Percentiles rank a stretch among this genome's conserved stretches.
Conservation (phyloP, 2,888 invertebrate species). For the Dicranocentrus wangi region DNA sequence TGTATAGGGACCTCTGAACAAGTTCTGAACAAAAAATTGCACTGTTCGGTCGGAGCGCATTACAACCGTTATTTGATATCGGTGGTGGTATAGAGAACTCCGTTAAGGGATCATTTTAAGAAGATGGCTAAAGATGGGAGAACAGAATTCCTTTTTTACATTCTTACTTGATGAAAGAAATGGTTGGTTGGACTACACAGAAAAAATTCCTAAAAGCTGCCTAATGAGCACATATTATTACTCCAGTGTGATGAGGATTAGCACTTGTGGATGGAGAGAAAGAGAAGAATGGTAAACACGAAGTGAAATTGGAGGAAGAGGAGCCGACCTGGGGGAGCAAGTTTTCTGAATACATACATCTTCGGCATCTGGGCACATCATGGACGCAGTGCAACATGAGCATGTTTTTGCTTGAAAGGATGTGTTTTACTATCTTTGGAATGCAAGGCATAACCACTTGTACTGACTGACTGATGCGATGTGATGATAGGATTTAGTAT, state of each 20-base stretch:
- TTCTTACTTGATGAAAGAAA: conserved; percentile 10
- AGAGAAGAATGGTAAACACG: neutral
- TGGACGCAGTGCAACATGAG: conserved; percentile 15
- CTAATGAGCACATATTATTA: conserved; percentile 36
- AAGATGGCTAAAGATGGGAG: no score
- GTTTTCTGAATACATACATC: conserved; percentile 2
- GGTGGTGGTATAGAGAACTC: no score
- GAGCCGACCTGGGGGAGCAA: conserved; percentile 48
- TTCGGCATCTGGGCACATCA: conserved; percentile 45
- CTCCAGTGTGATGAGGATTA: conserved; percentile 1
- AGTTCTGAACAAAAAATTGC: no score
- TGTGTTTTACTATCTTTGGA: neutral
- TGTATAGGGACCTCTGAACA: no score
- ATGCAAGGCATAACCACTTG: neutral
- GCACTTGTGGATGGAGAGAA: conserved; percentile 17
- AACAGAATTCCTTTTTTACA: neutral
- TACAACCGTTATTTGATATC: no score
- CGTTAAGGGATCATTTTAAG: no score
- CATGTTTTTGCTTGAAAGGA: conserved; percentile 2
- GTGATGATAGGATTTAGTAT: no score
- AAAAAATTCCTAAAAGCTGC: conserved; percentile 25
- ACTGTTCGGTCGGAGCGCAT: no score
- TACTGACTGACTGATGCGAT: neutral
- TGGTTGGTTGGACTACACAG: conserved; percentile 4
- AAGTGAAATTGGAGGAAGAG: conserved; percentile 36